phyloP scores from a whole-genome alignment of 2,797 vertebrate genomes.

The Ammospiza maritima region DNA sequence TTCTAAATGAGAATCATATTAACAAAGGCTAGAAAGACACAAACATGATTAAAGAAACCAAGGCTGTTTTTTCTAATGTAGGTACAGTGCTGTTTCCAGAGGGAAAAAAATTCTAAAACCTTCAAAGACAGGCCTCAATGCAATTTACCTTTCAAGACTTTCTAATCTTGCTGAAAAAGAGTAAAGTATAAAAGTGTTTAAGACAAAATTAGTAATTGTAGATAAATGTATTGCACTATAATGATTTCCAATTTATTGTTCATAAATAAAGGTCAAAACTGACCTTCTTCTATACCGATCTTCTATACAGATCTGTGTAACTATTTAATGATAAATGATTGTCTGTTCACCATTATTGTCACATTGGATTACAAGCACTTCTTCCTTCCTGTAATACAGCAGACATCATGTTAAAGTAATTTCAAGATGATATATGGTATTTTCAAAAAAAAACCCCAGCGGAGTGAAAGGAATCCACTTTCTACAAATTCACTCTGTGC shows the following conservation, averaged over 20 bases:
- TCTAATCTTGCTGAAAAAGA: background rate
- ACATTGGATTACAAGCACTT: background rate
- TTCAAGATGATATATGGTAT: background rate
- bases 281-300: background rate
- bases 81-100: background rate
- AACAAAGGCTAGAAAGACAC: constrained; percentile 39
- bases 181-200: background rate
- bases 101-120: background rate
- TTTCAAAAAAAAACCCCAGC: background rate
- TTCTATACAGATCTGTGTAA: background rate
- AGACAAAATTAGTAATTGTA: background rate
- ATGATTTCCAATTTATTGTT: background rate
- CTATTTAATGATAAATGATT: background rate
- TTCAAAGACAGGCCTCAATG: background rate
- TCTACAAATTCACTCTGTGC: background rate
- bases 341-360: background rate
- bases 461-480: background rate
- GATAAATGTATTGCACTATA: background rate
- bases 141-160: background rate
- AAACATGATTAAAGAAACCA: constrained; percentile 24
- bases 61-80: background rate
- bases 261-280: background rate
- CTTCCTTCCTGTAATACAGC: background rate
- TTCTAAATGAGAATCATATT: constrained; percentile 59
- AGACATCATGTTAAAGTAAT: background rate